Percentiles rank a stretch among this genome's conserved stretches.
Conservation (phyloP, 2,113 vertebrate genomes). For the Pao palembangensis region DNA sequence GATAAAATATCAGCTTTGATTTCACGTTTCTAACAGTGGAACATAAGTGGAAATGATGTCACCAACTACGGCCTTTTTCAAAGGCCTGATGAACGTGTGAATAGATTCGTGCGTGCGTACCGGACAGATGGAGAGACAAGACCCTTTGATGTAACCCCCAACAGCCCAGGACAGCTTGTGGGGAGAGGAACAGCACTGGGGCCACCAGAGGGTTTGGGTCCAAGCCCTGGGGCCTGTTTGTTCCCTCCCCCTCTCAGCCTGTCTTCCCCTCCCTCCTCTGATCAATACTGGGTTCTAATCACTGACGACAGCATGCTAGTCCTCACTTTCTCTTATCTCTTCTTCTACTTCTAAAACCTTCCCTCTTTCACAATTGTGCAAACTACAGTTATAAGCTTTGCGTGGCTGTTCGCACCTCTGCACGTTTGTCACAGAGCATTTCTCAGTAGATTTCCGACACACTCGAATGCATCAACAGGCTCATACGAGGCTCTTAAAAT, state of each 20-base stretch:
- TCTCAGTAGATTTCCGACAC: constrained; percentile 41
- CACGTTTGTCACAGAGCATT: constrained; percentile 15
- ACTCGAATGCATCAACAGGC: constrained; percentile 44
- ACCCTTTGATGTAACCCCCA: constrained; percentile 71
- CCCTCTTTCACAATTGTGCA: constrained; percentile 30
- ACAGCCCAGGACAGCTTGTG: constrained; percentile 52
- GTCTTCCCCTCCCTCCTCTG: constrained; percentile 51
- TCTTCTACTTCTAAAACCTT: constrained; percentile 34
- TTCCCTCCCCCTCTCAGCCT: constrained; percentile 45
- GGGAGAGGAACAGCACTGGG: constrained; percentile 61
- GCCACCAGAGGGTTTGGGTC: constrained; percentile 61
- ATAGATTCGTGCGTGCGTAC: constrained; percentile 38
- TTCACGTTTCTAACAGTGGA: constrained; percentile 26
- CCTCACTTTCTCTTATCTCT: constrained; percentile 54
- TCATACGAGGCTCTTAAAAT: constrained; percentile 57
- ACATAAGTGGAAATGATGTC: constrained; percentile 65
- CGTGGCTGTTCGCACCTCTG: constrained; percentile 15
- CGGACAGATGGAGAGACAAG: constrained; percentile 42
- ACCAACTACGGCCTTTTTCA: constrained; percentile 70
- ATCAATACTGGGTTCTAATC: constrained; percentile 75
- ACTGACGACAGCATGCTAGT: constrained; percentile 58
- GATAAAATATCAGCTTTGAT: constrained; percentile 14
- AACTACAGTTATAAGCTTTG: constrained; percentile 6
- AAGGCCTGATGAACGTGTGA: constrained; percentile 48
- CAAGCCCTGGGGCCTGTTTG: constrained; percentile 43